Percentiles rank a stretch among this genome's conserved stretches.
Conservation (phyloP, 2,888 invertebrate genomes). For the Campoplex capitator region DNA sequence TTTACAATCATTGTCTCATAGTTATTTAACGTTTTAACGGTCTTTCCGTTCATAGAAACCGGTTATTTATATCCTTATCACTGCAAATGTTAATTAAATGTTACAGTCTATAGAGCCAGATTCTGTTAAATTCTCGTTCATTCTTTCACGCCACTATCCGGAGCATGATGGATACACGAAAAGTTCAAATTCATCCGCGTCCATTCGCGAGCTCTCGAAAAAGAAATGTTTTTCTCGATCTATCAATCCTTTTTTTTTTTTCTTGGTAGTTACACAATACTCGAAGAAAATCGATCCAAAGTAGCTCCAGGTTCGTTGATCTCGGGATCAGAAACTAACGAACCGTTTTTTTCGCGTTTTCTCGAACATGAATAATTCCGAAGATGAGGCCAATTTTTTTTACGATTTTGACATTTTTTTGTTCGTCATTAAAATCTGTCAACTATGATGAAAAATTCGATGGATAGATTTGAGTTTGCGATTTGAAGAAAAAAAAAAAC, state of each 20-base stretch:
- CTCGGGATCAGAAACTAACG: no score
- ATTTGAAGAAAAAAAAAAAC: conserved; percentile 5
- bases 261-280: no score
- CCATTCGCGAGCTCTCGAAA: no score
- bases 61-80: conserved; percentile 25
- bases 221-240: no score
- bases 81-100: conserved; percentile 40
- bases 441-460: not conserved
- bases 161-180: not conserved
- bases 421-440: not conserved
- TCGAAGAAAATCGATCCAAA: no score
- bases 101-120: conserved; percentile 11
- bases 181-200: not conserved
- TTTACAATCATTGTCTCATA: conserved; percentile 23
- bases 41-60: not conserved
- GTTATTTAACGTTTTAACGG: conserved; percentile 53
- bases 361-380: no score
- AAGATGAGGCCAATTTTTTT: no score
- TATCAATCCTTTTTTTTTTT: no score
- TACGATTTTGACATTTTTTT: not conserved
- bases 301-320: no score
- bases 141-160: not conserved
- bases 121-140: not conserved
- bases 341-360: no score
- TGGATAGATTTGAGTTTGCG: not conserved